Base-by-base conservation (phyloP, 1,140 invertebrate species). In the Leguminivora glycinivorella region DNA sequence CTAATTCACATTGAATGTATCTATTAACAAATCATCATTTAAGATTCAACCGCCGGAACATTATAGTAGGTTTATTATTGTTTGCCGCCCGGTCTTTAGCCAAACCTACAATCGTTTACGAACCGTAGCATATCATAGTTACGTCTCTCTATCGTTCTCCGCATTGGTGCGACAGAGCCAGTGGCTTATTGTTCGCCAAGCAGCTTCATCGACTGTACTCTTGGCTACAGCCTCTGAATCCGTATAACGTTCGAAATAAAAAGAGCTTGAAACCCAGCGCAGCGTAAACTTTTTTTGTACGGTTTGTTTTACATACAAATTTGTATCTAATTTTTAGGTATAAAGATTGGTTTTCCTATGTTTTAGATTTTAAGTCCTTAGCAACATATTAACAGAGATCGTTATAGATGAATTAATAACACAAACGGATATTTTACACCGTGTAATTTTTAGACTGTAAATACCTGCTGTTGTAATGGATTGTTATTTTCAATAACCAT, bases 241-340 rank as follows among this genome's bases (percentile, higher is more conserved):
- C 4, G 40, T 17, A 52, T 22, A 52, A 52, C n/a, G 14, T 52
- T 52, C 22, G 19, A n/a, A 52, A 17, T 38, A 38, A 38, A 52
- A 52, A 52, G 47, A 52, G n/a, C 47, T 52, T 52, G 47, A 52
- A 6, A 52, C 47, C 47, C 47, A 52, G 7, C 47, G 17, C 47
- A 52, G 47, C 19, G 47, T 52, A 22, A 52, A 52, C 47, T 1
- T 52, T 52, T 52, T 22, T 52, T 52, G 19, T 52, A 12, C 34
- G 47, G 19, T 52, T n/a, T 52, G 47, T 52, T 22, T 22, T 52
- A 22, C 17, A 22, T 52, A 52, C 47, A 52, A 7, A 52, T 22
- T 22, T 22, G 47, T 22, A 52, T 22, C 47, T 7, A 52, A 22
- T 52, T n/a, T 52, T 52, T 7, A 5, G 1, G 5, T 1, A 47